These are phyloP conservation scores for Syngnathus acus DNA, from an alignment of 2,797 vertebrate genomes.

Conservation along the genomic window DNA sequence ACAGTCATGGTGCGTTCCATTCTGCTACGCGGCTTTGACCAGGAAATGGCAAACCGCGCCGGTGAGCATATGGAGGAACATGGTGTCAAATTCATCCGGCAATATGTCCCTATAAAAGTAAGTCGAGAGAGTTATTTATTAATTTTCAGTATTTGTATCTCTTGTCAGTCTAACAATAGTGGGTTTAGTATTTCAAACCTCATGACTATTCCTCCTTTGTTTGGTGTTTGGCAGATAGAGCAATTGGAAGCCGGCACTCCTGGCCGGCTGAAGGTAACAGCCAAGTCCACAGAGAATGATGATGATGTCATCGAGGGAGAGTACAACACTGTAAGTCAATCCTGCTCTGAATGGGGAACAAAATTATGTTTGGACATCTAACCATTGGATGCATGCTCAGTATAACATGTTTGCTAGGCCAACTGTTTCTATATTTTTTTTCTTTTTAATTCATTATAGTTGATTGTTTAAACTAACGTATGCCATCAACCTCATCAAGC, in stretches of 20 bases:
- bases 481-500: background rate
- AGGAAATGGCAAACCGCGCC: constrained; percentile 89
- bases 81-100: constrained; percentile 82
- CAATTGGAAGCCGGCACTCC: constrained; percentile 85
- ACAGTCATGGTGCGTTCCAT: constrained; percentile 93
- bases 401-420: no score
- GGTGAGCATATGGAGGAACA: constrained; percentile 86
- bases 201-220: background rate
- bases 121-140: constrained; percentile 21
- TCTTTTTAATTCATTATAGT: background rate
- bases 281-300: constrained; percentile 78
- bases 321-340: constrained; percentile 84
- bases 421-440: background rate
- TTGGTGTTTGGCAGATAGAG: constrained; percentile 70
- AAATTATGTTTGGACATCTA: no score
- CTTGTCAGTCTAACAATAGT: no score
- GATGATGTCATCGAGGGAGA: constrained; percentile 74
- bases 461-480: background rate
- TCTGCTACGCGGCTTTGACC: constrained; percentile 91
- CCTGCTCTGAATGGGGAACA: background rate
- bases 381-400: no score
- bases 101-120: constrained; percentile 81
- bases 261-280: constrained; percentile 83
- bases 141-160: background rate
- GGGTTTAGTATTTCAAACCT: no score